Evolutionary conservation across 2,113 vertebrate genomes (phyloP).

Genomic region (Anhinga anhinga): DNA sequence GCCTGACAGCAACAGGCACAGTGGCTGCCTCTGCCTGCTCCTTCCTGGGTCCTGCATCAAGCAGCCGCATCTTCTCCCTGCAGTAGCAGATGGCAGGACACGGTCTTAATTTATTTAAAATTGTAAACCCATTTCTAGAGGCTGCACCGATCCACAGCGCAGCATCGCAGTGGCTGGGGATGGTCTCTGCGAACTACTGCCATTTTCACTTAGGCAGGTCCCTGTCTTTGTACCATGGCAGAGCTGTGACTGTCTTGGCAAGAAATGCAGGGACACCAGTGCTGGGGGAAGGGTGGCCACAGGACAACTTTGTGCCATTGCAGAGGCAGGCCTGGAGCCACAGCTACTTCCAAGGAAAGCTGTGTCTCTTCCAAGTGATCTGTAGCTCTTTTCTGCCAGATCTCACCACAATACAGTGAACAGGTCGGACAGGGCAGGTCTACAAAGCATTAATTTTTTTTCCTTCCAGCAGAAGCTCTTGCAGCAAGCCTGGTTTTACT

Average conservation of each 20-base stretch:
- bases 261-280: background rate
- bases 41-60: background rate
- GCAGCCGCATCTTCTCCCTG: fast-evolving
- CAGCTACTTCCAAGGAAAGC: background rate
- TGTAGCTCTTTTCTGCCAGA: background rate
- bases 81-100: background rate
- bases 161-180: background rate
- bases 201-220: background rate
- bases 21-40: background rate
- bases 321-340: background rate
- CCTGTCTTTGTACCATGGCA: background rate
- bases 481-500: background rate
- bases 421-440: background rate
- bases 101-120: background rate
- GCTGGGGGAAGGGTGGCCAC: background rate
- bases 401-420: background rate
- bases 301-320: background rate
- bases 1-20: fast-evolving
- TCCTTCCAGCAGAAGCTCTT: background rate
- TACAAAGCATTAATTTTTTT: background rate
- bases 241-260: background rate
- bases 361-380: background rate
- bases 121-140: background rate
- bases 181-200: background rate
- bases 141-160: background rate